Conservation (phyloP, 2,797 vertebrate genomes). For the Typhlichthys eigenmanni region DNA sequence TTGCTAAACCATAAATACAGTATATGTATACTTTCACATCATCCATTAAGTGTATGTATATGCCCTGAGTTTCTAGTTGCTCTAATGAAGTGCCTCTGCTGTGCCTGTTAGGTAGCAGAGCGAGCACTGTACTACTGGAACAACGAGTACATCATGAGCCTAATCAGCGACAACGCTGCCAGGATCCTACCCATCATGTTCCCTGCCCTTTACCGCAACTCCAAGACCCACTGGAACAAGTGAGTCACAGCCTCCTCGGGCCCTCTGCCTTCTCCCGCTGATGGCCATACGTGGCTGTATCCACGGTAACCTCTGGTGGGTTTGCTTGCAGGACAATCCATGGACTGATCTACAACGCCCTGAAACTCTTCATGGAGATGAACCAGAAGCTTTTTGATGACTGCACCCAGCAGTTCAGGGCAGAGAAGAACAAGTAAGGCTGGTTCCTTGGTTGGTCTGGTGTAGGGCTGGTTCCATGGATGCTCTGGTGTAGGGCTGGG, state of each 20-base stretch:
- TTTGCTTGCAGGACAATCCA: conserved; percentile 89
- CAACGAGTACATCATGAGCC: conserved; percentile 99
- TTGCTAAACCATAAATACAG: too few species aligned
- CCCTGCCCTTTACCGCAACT: conserved; percentile 94
- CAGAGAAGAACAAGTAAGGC: conserved; percentile 97
- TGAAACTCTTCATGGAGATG: conserved; percentile 99
- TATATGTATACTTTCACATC: too few species aligned
- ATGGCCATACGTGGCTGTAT: neutral
- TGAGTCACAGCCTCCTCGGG: conserved; percentile 68
- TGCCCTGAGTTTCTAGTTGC: neutral
- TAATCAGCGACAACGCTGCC: conserved; percentile 96
- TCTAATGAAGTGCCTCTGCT: neutral
- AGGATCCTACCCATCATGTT: conserved; percentile 99
- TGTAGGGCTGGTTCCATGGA: too few species aligned
- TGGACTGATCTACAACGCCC: conserved; percentile 96
- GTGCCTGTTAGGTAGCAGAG: conserved; percentile 86
- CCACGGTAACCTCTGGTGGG: conserved; percentile 2
- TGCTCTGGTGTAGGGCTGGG: too few species aligned
- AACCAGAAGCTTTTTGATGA: conserved; percentile 99
- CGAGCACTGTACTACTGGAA: conserved; percentile 98
- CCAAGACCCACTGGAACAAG: conserved; percentile 99
- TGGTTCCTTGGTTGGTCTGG: too few species aligned
- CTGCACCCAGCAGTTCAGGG: conserved; percentile 98
- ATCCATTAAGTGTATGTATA: neutral
- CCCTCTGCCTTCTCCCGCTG: neutral